Evolutionary conservation across 2,797 vertebrate species (phyloP), one percentile per base, ranked within the genome.

Genomic region (Alca torda): DNA sequence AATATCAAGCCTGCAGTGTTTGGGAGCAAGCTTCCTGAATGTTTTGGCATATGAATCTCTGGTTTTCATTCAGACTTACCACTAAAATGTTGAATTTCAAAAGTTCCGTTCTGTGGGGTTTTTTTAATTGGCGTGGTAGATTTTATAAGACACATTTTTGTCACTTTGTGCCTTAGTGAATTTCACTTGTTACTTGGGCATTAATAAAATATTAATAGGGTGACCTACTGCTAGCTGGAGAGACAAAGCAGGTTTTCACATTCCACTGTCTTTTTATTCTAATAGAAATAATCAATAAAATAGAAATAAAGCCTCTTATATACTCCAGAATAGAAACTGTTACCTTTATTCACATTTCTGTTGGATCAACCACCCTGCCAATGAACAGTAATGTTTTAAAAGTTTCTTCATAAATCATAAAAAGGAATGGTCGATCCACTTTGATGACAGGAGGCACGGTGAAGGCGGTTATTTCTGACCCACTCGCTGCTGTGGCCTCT

Each of bases 281-380:
- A 72, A 79, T 70, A 84, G 80, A 94, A 91, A 67, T 73, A 89
- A 65, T 72, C 65, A 84, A 51, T 85, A 73, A 83, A 85, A 57
- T 68, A 65, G 75, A 94, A 94, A 85, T 54, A 96, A 93, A 73
- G 4, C 51, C 25, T 74, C n/a, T 78, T 67, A 45, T 10, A 10
- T 83, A 61, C 25, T 21, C 28, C 63, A 85, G 39, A 93, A 81
- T 46, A 91, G 21, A 95, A 88, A 86, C 11, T 25, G 24, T 74
- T 73, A 64, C 6, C 72, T 97, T 96, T 94, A 94, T 93, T 98
- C 90, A 98, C 84, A 92, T 72, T 85, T 98, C 96, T 89, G 98
- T 98, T 92, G 99, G 99, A 95, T 99, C 97, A 72, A 98, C 98
- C 57, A 99, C 98, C 90, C 99, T 98, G 65, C 99, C 99, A 98